Base-by-base conservation (phyloP, 2,113 vertebrate species). In the Xenopus borealis region DNA sequence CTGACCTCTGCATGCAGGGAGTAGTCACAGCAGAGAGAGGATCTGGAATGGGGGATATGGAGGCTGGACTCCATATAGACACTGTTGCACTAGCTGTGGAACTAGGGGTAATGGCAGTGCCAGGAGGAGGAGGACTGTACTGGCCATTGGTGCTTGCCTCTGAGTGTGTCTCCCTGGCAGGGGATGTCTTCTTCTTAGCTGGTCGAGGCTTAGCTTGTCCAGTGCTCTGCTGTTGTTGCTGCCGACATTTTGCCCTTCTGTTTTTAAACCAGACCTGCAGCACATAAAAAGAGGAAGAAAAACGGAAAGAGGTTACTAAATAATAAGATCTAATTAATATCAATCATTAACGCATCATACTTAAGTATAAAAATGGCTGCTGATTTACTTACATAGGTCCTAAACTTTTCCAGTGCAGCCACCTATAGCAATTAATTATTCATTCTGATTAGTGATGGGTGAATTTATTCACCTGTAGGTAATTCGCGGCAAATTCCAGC, bases 21-120 rank as follows among this genome's bases (percentile, higher is more conserved):
- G 87, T 83, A 20, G 75, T 83, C 78, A 86, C 87, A 18, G 80
- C 83, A 0, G 88, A 90, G 76, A 95, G 83, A 0, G 93, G 93
- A 79, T 95, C 93, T 0, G 89, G 90, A 75, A 94, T 84, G 0
- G 93, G 93, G 0, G 94, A 95, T 83, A 94, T 92, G 61, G 94
- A 94, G 0, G 93, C 94, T 0, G 94, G 93, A 84, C 93, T 94
- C 93, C 93, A 94, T 77, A 95, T 94, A 80, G 94, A 95, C 20
- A 94, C 88, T 0, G 90, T 91, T 62, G 93, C 91, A 1, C 86
- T 91, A n/a, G 91, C 84, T 7, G 88, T 90, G 33, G 93, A 89
- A 69, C 87, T 89, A 53, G 92, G 89, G 2, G 90, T 86, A 76
- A 90, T 89, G 53, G 89, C 66, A 0, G 91, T 88, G 78, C 89